Percentiles rank a stretch among this genome's conserved stretches.
Conservation (phyloP, 2,888 invertebrate species). For the Odontocolon sp. region DNA sequence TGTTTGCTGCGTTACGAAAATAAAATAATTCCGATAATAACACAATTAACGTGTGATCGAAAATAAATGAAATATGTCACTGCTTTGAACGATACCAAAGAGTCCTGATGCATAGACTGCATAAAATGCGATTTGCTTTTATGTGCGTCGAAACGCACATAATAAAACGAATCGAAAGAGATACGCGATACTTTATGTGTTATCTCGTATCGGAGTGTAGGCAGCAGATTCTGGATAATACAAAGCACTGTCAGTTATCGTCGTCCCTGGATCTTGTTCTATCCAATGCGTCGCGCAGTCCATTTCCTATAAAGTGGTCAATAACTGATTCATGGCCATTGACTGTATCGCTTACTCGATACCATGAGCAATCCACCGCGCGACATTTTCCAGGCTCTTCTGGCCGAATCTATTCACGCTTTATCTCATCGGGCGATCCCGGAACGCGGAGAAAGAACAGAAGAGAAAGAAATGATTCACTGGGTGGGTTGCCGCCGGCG, state of each 20-base stretch:
- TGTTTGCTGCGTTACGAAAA: too few species aligned
- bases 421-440: constrained; percentile 43
- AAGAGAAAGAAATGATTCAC: constrained; percentile 51
- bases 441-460: neutral
- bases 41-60: too few species aligned
- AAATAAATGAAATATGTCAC: too few species aligned
- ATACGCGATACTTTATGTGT: neutral
- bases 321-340: neutral
- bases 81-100: too few species aligned
- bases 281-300: too few species aligned
- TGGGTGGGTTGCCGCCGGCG: constrained; percentile 26
- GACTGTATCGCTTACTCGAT: neutral
- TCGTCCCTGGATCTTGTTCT: too few species aligned
- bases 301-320: too few species aligned
- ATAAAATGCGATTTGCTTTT: too few species aligned
- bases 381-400: constrained; percentile 26
- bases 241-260: too few species aligned
- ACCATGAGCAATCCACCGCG: constrained; percentile 16
- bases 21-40: too few species aligned
- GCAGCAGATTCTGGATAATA: neutral
- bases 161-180: constrained; percentile 7
- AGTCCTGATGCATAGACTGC: too few species aligned
- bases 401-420: constrained; percentile 25
- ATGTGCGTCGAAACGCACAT: too few species aligned
- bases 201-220: neutral